These are phyloP conservation scores for Acrobeloides nanus DNA, from an alignment of 2,888 invertebrate species.

Conservation along the genomic window DNA sequence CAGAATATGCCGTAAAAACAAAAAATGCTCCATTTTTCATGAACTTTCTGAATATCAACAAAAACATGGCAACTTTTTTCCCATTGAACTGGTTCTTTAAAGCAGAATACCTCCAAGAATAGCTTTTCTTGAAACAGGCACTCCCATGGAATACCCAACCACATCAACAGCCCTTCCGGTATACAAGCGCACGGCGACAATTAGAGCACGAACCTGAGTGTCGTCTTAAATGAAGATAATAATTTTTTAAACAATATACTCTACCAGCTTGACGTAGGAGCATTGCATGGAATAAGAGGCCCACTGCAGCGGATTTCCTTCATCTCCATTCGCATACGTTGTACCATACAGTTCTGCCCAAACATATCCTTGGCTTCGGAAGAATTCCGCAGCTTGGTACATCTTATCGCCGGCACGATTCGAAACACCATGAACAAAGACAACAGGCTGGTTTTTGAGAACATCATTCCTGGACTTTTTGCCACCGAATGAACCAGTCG, in stretches of 20 bases:
- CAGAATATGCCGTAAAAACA: too few species aligned
- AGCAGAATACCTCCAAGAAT: conserved; percentile 17
- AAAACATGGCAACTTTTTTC: too few species aligned
- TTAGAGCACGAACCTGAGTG: conserved; percentile 43
- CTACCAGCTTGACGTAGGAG: conserved; percentile 35
- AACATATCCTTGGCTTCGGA: conserved; percentile 15
- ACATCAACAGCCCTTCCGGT: conserved; percentile 50
- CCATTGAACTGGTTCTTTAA: too few species aligned
- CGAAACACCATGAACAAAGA: conserved; percentile 51
- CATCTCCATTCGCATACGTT: conserved; percentile 50
- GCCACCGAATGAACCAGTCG: conserved; percentile 46
- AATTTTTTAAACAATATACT: not conserved
- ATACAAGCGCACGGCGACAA: conserved; percentile 51
- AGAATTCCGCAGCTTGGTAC: conserved; percentile 34
- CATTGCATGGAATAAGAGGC: conserved; percentile 50
- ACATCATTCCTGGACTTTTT: conserved; percentile 27
- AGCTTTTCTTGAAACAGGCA: conserved; percentile 48
- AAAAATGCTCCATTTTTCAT: too few species aligned
- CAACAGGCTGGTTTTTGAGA: conserved; percentile 41
- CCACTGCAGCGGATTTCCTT: conserved; percentile 52
- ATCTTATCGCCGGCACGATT: conserved; percentile 49
- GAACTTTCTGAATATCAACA: too few species aligned
- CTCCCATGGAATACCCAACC: conserved; percentile 49
- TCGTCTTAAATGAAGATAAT: not conserved
- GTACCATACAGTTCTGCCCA: conserved; percentile 45